Percentiles rank a stretch among this genome's conserved stretches.
These are phyloP conservation scores for Adineta ricciae DNA, from an alignment of 2,888 invertebrate genomes.

Conservation along the genomic window DNA sequence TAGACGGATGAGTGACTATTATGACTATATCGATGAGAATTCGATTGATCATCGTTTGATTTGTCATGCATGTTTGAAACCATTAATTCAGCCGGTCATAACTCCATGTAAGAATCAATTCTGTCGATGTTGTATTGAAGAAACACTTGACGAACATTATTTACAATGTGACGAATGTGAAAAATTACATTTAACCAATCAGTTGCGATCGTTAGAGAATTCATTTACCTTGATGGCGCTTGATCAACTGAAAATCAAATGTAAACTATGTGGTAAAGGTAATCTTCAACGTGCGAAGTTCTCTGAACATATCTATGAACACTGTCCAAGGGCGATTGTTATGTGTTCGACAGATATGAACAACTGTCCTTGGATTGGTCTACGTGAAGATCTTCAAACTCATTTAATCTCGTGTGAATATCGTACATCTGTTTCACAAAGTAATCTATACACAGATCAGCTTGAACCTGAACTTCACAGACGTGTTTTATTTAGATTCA, in stretches of 20 bases:
- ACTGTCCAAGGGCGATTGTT: neutral
- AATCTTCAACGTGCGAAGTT: neutral
- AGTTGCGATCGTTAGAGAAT: neutral
- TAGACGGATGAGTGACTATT: neutral
- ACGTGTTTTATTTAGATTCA: no score
- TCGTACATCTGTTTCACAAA: neutral
- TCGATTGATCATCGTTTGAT: neutral
- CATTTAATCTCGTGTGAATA: neutral
- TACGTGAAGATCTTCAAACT: neutral
- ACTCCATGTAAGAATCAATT: neutral
- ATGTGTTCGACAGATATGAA: neutral
- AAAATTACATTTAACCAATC: neutral
- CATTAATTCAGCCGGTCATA: neutral
- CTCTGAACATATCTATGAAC: neutral
- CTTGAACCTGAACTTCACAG: no score
- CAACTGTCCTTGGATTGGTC: neutral
- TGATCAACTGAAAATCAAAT: neutral
- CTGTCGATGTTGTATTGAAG: neutral
- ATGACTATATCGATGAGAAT: neutral
- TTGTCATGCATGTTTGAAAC: neutral
- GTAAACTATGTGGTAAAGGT: neutral
- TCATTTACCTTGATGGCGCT: neutral
- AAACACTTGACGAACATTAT: neutral
- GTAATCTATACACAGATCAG: no score
- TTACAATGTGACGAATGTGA: neutral